Base-by-base conservation (phyloP, 2,113 vertebrate genomes). In the Corapipo altera region DNA sequence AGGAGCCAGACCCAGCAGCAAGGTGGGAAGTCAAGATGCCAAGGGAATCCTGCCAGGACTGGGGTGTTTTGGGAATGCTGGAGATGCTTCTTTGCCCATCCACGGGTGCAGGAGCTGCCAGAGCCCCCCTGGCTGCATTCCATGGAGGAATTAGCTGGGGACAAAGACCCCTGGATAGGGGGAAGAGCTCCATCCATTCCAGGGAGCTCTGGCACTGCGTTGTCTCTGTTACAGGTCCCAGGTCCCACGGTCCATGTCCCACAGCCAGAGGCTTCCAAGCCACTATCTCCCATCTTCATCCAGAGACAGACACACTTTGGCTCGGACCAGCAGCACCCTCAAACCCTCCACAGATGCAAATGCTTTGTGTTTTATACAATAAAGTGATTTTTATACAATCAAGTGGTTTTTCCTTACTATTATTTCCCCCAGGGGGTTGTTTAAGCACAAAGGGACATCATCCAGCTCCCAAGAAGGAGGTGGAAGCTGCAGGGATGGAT, bases 191-290 rank as follows among this genome's bases (percentile, higher is more conserved):
- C 8, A 1, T 4, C 28, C 12, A 14, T 26, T 28, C 62, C 4
- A 12, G 24, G 35, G 27, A 8, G 6, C n/a, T 73, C n/a, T 0
- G 5, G 30, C 18, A 9, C 39, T 24, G 26, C 0, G 1, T 24
- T 28, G 30, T 13, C 30, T 51, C 35, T 62, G 0, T 33, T 30
- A n/a, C 22, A 15, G 41, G 39, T 23, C 59, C 51, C 30, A 2
- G 3, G 7, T 44, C 16, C 48, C 69, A 7, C 5, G 46, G 46
- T 22, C 64, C n/a, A 4, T 2, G 6, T 46, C 17, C 48, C 77
- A 10, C 3, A 44, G 26, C 64, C 77, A 57, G 30, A 12, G 48
- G 32, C 6, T 26, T 44, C 16, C 19, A 55, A 17, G 23, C 59
- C 72, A 20, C 13, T 12, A 6, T 4, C 48, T 11, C 32, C 58